Evolutionary conservation across 2,113 vertebrate species (phyloP).

Genomic region (Chaetorhynchus papuensis): DNA sequence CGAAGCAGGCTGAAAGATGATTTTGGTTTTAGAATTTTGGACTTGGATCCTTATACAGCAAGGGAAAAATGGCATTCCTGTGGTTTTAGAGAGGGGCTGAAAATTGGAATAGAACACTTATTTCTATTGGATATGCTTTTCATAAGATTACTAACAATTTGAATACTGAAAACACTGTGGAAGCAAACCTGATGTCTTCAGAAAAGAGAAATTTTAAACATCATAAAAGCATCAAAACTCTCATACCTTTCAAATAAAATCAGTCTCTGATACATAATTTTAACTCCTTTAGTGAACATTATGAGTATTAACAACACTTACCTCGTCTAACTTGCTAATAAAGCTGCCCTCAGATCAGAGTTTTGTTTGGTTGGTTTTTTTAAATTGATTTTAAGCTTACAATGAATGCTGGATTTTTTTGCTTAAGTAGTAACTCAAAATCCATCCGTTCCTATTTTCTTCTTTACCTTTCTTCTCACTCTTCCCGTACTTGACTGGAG

Average conservation of each 20-base stretch:
- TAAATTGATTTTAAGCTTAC: not conserved
- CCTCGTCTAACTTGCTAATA: not conserved
- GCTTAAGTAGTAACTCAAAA: not conserved
- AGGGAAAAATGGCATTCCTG: fast-evolving
- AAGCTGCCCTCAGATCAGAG: not conserved
- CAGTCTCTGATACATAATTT: not conserved
- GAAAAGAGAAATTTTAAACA: not conserved
- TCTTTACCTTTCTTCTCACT: not conserved
- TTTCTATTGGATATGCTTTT: not conserved
- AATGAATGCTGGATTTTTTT: not conserved
- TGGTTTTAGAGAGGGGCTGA: not conserved
- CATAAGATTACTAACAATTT: not conserved
- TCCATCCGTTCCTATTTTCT: not conserved
- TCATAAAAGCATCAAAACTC: not conserved
- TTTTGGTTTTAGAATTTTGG: not conserved
- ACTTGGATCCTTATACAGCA: not conserved
- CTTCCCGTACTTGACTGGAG: not conserved
- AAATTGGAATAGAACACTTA: not conserved
- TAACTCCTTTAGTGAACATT: not conserved
- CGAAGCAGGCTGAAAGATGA: not conserved
- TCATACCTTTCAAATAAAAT: not conserved
- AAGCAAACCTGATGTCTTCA: not conserved
- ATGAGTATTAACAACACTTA: not conserved
- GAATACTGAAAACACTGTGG: not conserved
- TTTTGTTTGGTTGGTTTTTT: not conserved